phyloP scores from a whole-genome alignment of 2,797 vertebrate genomes.

The Gallinago stenura region DNA sequence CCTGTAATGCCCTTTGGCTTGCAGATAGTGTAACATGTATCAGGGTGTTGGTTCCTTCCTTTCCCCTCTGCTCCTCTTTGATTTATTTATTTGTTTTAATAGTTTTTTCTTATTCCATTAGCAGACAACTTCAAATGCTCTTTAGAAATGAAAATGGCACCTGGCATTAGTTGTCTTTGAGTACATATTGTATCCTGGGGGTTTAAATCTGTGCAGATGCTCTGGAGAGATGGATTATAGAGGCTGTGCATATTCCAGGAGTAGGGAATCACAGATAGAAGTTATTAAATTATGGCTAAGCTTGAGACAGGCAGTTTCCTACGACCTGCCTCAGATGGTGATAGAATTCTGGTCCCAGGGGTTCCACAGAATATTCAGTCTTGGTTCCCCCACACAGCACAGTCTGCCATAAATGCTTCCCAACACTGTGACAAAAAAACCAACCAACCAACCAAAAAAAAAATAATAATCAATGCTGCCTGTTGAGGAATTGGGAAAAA shows the following conservation, averaged over 20 bases:
- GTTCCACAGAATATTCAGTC: neutral
- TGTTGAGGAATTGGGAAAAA: neutral
- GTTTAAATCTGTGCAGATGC: neutral
- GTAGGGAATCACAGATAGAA: neutral
- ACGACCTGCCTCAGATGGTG: neutral
- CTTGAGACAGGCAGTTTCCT: neutral
- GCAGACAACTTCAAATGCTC: neutral
- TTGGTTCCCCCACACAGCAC: neutral
- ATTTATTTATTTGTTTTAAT: too few species aligned
- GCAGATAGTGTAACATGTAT: neutral
- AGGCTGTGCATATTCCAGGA: neutral
- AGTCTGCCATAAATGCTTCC: neutral
- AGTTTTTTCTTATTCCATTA: neutral
- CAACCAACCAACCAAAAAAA: neutral
- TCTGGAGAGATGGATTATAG: neutral
- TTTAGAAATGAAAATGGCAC: neutral
- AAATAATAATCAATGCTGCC: neutral
- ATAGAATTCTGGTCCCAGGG: neutral
- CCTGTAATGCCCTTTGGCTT: neutral
- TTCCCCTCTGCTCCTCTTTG: neutral
- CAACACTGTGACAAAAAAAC: neutral
- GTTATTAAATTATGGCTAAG: neutral
- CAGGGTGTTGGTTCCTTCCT: neutral
- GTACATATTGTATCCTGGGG: neutral
- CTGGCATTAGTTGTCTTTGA: neutral